Base-by-base conservation (phyloP, 2,888 invertebrate species). In the Ormyrus nitidulus region DNA sequence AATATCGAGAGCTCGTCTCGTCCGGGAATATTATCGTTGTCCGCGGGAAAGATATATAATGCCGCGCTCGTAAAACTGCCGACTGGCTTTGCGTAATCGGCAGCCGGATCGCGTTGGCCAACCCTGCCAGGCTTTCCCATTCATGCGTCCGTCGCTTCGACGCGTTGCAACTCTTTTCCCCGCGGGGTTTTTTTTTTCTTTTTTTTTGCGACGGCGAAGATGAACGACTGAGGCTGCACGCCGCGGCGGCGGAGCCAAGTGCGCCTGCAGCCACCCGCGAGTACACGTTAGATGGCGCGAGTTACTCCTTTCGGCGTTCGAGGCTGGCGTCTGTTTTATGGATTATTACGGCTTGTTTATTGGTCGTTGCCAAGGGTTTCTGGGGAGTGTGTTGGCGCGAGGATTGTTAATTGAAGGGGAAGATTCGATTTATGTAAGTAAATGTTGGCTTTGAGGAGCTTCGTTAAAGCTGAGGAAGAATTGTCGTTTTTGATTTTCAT, bases 11-110 rank as follows among this genome's bases (percentile, higher is more conserved):
- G 54, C 6, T 19, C 51, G 72, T 66, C 77, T 64, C 64, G 6
- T 19, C 49, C 11, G 48, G 19, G 64, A 51, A 66, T 66, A 72
- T 77, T 65, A 77, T 83, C 72, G 81, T 74, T 80, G 85, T 86
- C 85, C 85, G 34, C 34, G 84, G 83, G 72, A 82, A 84, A 69
- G 69, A 78, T 72, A 34, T 34, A 85, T 85, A 84, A 86, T 81
- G 83, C 81, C 77, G 76, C 77, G 83, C 82, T 84, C 85, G 83
- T 85, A 85, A 85, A 85, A 83, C 79, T 72, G 78, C 76, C 74
- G 65, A 81, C 79, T 82, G 81, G 68, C 65, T 65, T 83, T 81
- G 73, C 83, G 80, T 82, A 81, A 83, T 83, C 72, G 81, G 68
- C 73, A 62, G 58, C 61, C 53, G 76, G 75, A 66, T 64, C 73